Evolutionary conservation across 2,797 vertebrate species (phyloP).

Genomic region (Onychomys torridus): DNA sequence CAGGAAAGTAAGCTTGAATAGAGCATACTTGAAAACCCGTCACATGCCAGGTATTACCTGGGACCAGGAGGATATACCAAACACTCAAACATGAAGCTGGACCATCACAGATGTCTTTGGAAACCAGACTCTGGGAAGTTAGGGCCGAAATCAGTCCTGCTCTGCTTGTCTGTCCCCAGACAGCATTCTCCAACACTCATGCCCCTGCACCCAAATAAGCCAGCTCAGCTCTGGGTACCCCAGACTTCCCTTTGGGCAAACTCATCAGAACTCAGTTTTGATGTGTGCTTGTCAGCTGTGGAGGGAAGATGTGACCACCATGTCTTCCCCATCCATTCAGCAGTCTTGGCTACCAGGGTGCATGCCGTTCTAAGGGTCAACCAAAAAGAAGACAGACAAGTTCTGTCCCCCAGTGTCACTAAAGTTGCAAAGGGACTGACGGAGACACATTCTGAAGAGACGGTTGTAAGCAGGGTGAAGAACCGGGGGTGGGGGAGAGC

Average conservation of each 20-base stretch:
- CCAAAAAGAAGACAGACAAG: background rate
- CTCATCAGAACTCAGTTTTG: background rate
- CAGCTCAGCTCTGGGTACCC: background rate
- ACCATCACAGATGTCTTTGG: background rate
- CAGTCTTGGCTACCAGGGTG: background rate
- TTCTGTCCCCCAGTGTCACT: background rate
- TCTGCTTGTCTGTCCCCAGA: no score
- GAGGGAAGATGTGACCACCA: background rate
- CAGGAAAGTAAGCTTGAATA: background rate
- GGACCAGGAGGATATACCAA: background rate
- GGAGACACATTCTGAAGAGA: background rate
- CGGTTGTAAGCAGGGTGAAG: background rate
- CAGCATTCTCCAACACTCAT: accelerated
- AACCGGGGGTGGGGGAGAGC: background rate
- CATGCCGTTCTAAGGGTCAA: background rate
- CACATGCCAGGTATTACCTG: no score
- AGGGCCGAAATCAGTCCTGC: background rate
- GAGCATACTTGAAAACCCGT: background rate
- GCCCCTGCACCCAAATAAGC: background rate
- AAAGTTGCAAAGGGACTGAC: background rate
- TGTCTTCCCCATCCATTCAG: background rate
- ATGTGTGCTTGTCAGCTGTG: background rate
- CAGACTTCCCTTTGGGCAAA: background rate
- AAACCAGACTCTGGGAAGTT: background rate
- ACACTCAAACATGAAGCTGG: background rate